Percentiles rank a stretch among this genome's conserved stretches.
Conservation (phyloP, 1,140 invertebrate species). For the Notospermus geniculatus region DNA sequence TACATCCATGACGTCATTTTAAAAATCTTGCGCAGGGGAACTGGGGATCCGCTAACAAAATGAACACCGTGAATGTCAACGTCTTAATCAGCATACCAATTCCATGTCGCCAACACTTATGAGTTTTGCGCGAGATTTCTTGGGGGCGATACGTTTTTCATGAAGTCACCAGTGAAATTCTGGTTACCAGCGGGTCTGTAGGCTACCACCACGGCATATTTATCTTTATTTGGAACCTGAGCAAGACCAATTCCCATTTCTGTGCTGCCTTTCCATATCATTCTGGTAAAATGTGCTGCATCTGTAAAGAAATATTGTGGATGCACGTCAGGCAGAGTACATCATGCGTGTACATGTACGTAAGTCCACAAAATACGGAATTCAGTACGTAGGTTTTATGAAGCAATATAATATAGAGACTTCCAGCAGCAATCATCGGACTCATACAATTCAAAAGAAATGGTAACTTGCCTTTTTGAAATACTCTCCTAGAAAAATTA, state of each 20-base stretch:
- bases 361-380: not conserved
- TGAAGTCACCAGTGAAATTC: conserved; percentile 30
- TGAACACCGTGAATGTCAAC: too few relatives aligned
- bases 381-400: not conserved
- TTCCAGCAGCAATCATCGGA: too few relatives aligned
- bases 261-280: conserved; percentile 44
- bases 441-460: not conserved
- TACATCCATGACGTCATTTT: too few relatives aligned
- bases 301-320: conserved; percentile 10
- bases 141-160: conserved; percentile 25
- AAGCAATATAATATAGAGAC: too few relatives aligned
- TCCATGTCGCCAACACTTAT: too few relatives aligned
- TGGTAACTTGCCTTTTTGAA: conserved; percentile 24
- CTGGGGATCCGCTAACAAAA: too few relatives aligned
- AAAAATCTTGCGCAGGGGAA: too few relatives aligned
- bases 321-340: too few relatives aligned
- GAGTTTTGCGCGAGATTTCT: not conserved
- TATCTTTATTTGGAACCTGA: conserved; percentile 26
- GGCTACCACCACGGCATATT: conserved; percentile 27
- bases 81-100: too few relatives aligned
- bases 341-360: too few relatives aligned
- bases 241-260: conserved; percentile 28
- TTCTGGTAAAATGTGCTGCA: conserved; percentile 24
- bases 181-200: conserved; percentile 26
- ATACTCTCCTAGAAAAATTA: conserved; percentile 25